Base-by-base conservation (phyloP, 2,113 vertebrate species). In the Laticauda laticaudata region DNA sequence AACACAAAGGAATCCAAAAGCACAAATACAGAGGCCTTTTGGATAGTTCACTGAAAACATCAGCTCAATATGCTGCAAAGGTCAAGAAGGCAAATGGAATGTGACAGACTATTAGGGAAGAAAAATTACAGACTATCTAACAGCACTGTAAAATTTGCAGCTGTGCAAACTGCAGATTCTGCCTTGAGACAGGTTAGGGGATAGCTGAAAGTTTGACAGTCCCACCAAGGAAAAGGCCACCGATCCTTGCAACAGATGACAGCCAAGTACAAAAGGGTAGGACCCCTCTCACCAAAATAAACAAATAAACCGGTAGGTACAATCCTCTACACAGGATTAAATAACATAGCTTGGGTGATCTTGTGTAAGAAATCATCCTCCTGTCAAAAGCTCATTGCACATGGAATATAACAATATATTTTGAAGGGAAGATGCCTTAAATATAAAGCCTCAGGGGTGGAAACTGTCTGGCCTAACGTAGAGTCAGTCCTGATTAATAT, bases 31-130 rank as follows among this genome's bases (percentile, higher is more conserved):
- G 48, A 87, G 55, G 34, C 7, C 57, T 90, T 45, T 92, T 89
- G 34, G 45, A 90, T 93, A 53, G 88, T 90, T 93, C 81, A 64
- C 6, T 56, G 69, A 87, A 86, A 93, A 61, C 75, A 90, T 93
- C 89, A 93, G 75, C 48, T 86, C 92, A 90, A 54, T 90, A 54
- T 53, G 48, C 75, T 90, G 87, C 57, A 86, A 57, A 93, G 56
- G 92, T 90, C 75, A 87, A 86, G 23, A 64, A 45, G 45, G 43
- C 88, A 93, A 86, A 86, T 86, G 45, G 43, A 90, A 93, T 90
- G 56, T 90, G 88, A 61, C 92, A 90, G 89, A 87, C 88, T 61
- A 90, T 87, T 64, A 93, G 88, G 55, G 85, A 86, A 90, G 88
- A 86, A 86, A 89, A 87, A 90, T 90, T 93, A 54, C 75, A 53